Conservation (phyloP, 2,113 vertebrate genomes). For the Donacobius atricapilla region DNA sequence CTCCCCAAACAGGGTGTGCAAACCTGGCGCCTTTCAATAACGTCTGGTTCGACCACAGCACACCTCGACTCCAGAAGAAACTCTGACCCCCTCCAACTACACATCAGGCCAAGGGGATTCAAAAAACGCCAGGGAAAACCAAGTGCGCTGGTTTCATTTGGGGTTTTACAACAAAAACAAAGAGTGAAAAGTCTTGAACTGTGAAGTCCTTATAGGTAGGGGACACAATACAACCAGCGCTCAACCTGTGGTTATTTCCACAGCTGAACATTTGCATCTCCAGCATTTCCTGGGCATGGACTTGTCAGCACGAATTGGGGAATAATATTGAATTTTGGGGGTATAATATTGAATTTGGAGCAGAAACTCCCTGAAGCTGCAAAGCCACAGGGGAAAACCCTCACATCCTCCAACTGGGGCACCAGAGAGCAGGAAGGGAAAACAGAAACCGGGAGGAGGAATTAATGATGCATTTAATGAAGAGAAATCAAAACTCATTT, state of each 20-base stretch:
- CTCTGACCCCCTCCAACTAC: not conserved
- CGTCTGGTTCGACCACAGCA: not conserved
- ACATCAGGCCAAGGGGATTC: not conserved
- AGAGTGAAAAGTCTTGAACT: not conserved
- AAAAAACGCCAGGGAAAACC: not conserved
- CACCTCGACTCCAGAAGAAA: not conserved
- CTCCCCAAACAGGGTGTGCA: not conserved
- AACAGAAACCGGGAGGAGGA: conserved; percentile 40
- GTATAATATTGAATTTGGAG: not conserved
- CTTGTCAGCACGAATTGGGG: fast-evolving
- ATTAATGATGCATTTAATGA: conserved; percentile 52
- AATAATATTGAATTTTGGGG: not conserved
- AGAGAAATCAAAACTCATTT: conserved; percentile 45
- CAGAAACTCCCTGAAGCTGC: not conserved
- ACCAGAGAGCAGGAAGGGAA: not conserved
- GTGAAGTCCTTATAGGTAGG: fast-evolving
- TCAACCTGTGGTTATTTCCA: not conserved
- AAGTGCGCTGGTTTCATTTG: not conserved
- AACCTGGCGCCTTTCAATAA: not conserved
- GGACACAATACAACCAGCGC: no score
- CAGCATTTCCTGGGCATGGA: not conserved
- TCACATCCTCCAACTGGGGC: fast-evolving
- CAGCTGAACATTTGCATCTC: not conserved
- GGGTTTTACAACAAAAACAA: not conserved
- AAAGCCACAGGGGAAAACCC: not conserved